Evolutionary conservation across 2,113 vertebrate genomes (phyloP), one percentile per base, ranked within the genome.

Genomic region (Lycocorax pyrrhopterus): DNA sequence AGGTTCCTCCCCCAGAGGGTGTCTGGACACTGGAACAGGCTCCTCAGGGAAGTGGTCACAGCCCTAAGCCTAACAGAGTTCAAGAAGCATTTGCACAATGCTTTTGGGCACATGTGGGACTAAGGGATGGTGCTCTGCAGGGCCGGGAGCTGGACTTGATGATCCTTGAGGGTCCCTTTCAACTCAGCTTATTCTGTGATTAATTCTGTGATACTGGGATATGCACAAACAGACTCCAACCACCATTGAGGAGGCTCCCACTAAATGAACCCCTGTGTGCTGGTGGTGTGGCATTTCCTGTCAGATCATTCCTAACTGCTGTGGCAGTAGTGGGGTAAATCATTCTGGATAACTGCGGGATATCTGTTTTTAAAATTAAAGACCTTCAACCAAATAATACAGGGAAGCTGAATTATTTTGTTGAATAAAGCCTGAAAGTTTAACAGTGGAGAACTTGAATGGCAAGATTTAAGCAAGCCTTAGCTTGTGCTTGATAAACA

Each of bases 401-500:
- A 94, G 66, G 83, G 60, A 96, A 96, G 67, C 77, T 64, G 55
- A 67, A 69, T 59, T 69, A 88, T 95, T 97, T 95, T 97, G 92
- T 80, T 81, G 89, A 93, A 97, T 95, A 94, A 93, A 96, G 72
- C 27, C 81, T 72, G 71, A 90, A 97, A 95, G 77, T 82, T 90
- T 96, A 96, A 91, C n/a, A 89, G 82, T 26, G 4, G 49, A 86
- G 89, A 97, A 98, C 97, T 88, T 87, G 97, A 97, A 94, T 78
- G 94, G 94, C 96, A 58, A 68, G 96, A 95, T 94, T 97, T 88
- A 89, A 97, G 97, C 98, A 96, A 96, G 98, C 95, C 96, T 93
- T 97, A 92, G 96, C 97, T 96, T 93, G 97, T 59, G 90, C 93
- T 90, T 87, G 93, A 97, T 96, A 97, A 97, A 97, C 97, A 97